Percentiles rank a stretch among this genome's conserved stretches.
Conservation (phyloP, 2,797 vertebrate genomes). For the Esox lucius region DNA sequence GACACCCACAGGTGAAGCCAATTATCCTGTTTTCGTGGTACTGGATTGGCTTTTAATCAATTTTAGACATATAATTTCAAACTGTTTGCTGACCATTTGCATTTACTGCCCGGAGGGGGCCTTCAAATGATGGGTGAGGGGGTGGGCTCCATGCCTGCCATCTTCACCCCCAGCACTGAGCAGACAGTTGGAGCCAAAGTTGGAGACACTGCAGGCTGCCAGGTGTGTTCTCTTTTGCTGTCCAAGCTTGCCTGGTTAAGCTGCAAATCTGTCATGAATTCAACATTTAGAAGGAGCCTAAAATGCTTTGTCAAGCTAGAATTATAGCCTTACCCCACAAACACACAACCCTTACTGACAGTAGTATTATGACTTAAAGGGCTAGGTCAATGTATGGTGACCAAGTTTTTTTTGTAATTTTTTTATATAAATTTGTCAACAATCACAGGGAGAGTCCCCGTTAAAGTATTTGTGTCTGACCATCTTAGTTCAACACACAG, state of each 20-base stretch:
- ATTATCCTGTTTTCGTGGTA: not conserved
- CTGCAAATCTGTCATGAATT: not conserved
- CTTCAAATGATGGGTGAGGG: not conserved
- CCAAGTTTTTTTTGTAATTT: too few relatives aligned
- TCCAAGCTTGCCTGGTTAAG: not conserved
- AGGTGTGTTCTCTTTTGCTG: not conserved
- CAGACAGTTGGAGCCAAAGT: not conserved
- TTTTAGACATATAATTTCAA: not conserved
- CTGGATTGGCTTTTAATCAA: not conserved
- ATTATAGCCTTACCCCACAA: not conserved
- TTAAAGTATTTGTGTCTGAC: too few relatives aligned
- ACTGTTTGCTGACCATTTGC: not conserved
- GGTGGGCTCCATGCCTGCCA: not conserved
- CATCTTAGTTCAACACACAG: not conserved
- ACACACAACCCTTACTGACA: not conserved
- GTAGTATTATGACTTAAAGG: not conserved
- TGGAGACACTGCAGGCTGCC: not conserved
- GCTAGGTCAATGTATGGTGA: too few relatives aligned
- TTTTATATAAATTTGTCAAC: too few relatives aligned
- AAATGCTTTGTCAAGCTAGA: not conserved
- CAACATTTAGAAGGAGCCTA: not conserved
- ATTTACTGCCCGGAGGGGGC: not conserved
- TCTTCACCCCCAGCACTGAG: not conserved
- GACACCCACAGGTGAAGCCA: not conserved
- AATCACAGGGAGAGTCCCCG: too few relatives aligned